phyloP scores from a whole-genome alignment of 37 sponge, comb jelly and placozoan species.

The Agelas oroides region DNA sequence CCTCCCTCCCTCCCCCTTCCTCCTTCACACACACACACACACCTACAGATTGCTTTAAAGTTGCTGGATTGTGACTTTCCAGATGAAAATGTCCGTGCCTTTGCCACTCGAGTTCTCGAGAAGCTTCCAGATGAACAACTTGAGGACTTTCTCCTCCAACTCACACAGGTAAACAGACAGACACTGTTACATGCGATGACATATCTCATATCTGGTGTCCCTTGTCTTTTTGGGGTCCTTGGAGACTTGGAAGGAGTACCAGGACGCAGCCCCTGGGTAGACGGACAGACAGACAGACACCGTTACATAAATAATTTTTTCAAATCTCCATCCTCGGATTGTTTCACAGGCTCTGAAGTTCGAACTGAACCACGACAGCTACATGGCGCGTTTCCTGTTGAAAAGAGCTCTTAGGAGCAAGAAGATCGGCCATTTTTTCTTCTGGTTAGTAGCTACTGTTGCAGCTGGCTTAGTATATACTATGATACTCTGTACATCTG shows the following conservation, averaged over 20 bases:
- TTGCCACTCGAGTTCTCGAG: constrained; percentile 68
- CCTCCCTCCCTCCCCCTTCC: too few species aligned
- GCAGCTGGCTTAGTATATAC: too few species aligned
- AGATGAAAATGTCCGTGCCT: constrained; percentile 69
- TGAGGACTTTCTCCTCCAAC: constrained; percentile 81
- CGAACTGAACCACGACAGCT: constrained; percentile 85
- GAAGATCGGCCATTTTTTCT: constrained; percentile 86
- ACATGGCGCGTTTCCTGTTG: constrained; percentile 80
- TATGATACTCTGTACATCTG: too few species aligned
- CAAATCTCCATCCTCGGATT: too few species aligned
- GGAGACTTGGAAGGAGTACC: too few species aligned
- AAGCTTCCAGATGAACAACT: constrained; percentile 69
- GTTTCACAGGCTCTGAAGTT: constrained; percentile 85
- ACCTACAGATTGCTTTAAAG: constrained; percentile 69
- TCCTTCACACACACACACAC: too few species aligned
- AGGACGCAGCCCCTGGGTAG: too few species aligned
- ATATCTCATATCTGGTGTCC: too few species aligned
- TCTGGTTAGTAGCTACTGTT: constrained; percentile 59
- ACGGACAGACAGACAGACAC: too few species aligned
- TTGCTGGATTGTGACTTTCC: constrained; percentile 79
- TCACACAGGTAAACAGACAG: constrained; percentile 74
- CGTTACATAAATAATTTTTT: too few species aligned
- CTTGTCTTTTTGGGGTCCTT: too few species aligned
- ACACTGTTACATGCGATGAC: constrained; percentile 29
- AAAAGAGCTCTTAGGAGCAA: constrained; percentile 82